A percentile compares a stretch with the other conserved stretches of the same genome.
These are phyloP conservation scores for Halocaridina rubra DNA, from an alignment of 2,888 invertebrate species.

Conservation along the genomic window DNA sequence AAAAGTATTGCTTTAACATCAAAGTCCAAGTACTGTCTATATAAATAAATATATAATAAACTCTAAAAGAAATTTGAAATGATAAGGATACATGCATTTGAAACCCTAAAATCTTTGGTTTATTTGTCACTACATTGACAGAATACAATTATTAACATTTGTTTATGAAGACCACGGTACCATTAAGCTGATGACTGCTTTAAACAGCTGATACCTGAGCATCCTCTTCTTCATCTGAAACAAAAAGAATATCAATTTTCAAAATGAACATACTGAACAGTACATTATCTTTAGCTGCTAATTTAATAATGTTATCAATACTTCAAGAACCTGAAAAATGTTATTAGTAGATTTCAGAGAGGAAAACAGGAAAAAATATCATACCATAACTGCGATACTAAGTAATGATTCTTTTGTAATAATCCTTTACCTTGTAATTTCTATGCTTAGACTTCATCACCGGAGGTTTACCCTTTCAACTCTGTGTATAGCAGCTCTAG, in stretches of 20 bases:
- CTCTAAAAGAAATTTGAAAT: not conserved
- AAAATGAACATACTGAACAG: not conserved
- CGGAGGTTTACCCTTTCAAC: no score
- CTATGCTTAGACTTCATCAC: no score
- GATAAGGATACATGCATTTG: conserved; percentile 1
- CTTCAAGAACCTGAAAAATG: not conserved
- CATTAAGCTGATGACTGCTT: not conserved
- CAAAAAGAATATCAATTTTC: not conserved
- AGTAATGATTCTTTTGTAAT: no score
- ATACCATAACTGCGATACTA: not conserved
- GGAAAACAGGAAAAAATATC: not conserved
- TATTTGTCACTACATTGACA: not conserved
- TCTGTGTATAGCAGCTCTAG: no score
- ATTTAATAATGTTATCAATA: not conserved
- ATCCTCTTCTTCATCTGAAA: conserved; percentile 62
- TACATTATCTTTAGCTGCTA: not conserved
- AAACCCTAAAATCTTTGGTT: conserved; percentile 12
- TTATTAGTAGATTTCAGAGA: not conserved
- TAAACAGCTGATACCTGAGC: conserved; percentile 61
- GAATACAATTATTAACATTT: not conserved
- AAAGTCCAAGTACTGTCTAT: conserved; percentile 15
- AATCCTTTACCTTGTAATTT: no score
- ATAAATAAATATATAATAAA: not conserved
- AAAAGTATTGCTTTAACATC: conserved; percentile 1
- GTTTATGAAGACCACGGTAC: not conserved